Conservation (phyloP, 1,140 invertebrate species). For the Samia ricini region DNA sequence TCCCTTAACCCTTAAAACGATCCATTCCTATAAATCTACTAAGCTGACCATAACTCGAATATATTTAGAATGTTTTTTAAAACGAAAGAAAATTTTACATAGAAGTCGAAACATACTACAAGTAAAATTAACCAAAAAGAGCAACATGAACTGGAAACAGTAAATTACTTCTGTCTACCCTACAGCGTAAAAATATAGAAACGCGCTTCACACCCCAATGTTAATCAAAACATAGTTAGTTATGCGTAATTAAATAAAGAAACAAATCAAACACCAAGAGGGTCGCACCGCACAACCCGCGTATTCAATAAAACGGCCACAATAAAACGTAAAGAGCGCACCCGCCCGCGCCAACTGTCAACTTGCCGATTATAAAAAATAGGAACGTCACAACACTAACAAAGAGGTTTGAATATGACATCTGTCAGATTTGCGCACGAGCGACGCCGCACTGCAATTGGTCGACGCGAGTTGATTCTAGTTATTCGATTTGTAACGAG, state of each 20-base stretch:
- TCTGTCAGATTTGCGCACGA: conserved; percentile 52
- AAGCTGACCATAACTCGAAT: too few species aligned
- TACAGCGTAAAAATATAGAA: neutral
- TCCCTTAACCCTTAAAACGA: too few species aligned
- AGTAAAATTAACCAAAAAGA: too few species aligned
- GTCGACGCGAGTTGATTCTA: conserved; percentile 41
- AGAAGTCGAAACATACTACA: too few species aligned
- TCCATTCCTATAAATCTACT: too few species aligned
- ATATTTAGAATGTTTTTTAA: too few species aligned
- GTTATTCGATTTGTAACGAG: conserved; percentile 35
- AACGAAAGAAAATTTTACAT: too few species aligned
- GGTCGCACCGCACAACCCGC: conserved; percentile 4
- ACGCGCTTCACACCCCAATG: neutral
- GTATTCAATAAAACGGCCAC: conserved; percentile 42
- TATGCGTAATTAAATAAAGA: neutral
- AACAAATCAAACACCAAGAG: neutral
- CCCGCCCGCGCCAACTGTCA: conserved; percentile 58
- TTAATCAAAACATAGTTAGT: neutral
- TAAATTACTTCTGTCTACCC: neutral
- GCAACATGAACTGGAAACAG: too few species aligned
- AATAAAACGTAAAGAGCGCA: conserved; percentile 37
- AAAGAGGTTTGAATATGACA: conserved; percentile 58
- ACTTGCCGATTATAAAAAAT: conserved; percentile 34
- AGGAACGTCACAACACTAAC: conserved; percentile 49
- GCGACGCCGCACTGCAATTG: conserved; percentile 34